Evolutionary conservation across 2,888 invertebrate genomes (phyloP), one percentile per base, ranked within the genome.

Genomic region (Leptinotarsa haldemani): DNA sequence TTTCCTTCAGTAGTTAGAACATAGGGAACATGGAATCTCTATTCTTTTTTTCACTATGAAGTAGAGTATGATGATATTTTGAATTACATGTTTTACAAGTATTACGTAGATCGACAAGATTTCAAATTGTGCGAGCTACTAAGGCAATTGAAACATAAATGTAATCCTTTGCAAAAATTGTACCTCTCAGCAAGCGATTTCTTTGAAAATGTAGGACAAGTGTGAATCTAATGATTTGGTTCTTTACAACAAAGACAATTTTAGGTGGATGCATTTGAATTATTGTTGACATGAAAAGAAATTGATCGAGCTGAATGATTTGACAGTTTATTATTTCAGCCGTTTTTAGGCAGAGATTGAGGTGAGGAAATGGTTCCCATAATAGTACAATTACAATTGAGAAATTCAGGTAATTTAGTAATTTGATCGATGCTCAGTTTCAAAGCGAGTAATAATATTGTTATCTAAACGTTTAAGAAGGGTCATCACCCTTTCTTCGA

Each of bases 231-330:
- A 16, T 30, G 46, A 65, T 1, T 66, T 12, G 1, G 12, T 48
- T 48, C 48, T 25, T 66, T 48, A 22, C 47, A 66, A 66, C 46
- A 66, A 25, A 48, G 9, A 66, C 66, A 66, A 13, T 40, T 47
- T 16, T 16, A 0, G n/a, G 66, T 20, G 25, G 50, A 48, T 12
- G 50, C 2, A 30, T 30, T 30, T 30, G 9, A 30, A 30, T 30
- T 30, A 66, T 66, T 66, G 52, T 48, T 66, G 12, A 66, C 66
- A 50, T 47, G 48, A 4, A 66, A 66, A 9, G 66, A 50, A 18
- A 48, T 50, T 13, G 48, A 48, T 13, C 48, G 48, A 16, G 30
- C 7, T 30, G 30, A 18, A 47, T 1, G 15, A 22, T 65, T 47
- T 47, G 46, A 61, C 40, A 61, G 13, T 25, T 22, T 15, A n/a